Percentiles rank a stretch among this genome's conserved stretches.
phyloP scores from a whole-genome alignment of 1,140 invertebrate species.

The Lasioglossum baleicum region DNA sequence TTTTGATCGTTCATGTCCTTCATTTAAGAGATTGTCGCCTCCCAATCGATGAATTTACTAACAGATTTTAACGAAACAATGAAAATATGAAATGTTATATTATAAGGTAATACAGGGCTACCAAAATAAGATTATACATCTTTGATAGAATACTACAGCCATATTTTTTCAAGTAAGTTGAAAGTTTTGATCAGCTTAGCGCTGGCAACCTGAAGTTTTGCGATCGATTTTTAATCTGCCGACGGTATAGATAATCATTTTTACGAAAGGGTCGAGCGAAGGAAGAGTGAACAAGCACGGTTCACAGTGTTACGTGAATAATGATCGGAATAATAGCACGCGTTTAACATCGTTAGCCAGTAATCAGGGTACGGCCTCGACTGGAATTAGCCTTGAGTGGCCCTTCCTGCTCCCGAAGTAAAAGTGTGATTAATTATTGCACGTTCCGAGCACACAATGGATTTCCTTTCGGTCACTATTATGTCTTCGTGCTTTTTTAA shows the following conservation, averaged over 20 bases:
- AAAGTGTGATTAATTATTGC: constrained; percentile 67
- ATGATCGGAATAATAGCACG: constrained; percentile 61
- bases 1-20: too few species aligned
- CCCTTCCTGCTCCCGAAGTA: constrained; percentile 35
- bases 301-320: constrained; percentile 56
- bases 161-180: too few species aligned
- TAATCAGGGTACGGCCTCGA: constrained; percentile 57
- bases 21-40: too few species aligned
- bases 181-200: too few species aligned
- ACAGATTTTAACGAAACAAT: too few species aligned
- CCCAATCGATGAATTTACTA: too few species aligned
- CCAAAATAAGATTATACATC: too few species aligned
- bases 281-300: constrained; percentile 32
- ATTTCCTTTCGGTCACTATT: constrained; percentile 17
- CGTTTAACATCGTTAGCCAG: constrained; percentile 62
- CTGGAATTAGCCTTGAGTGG: constrained; percentile 63
- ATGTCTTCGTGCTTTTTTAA: not conserved
- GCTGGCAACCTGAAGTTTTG: too few species aligned
- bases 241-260: not conserved
- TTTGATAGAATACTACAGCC: too few species aligned
- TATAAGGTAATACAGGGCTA: too few species aligned
- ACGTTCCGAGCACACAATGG: constrained; percentile 39
- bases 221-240: too few species aligned
- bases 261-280: constrained; percentile 11
- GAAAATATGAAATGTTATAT: too few species aligned